Evolutionary conservation across 2,797 vertebrate species (phyloP).

Genomic region (Myiothlypis coronata): DNA sequence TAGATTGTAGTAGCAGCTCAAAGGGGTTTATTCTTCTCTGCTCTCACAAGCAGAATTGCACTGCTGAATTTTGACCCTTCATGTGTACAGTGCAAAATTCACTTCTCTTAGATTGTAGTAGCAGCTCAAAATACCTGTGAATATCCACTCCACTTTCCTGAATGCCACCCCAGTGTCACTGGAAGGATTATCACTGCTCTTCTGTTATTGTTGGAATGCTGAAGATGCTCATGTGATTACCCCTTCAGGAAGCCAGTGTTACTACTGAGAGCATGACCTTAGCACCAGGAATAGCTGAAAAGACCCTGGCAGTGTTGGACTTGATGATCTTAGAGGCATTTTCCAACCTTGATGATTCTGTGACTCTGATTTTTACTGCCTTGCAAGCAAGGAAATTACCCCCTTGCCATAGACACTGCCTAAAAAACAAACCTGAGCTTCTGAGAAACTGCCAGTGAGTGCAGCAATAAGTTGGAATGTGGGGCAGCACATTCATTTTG

Average conservation of each 20-base stretch:
- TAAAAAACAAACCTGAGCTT: not conserved
- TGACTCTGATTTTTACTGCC: not conserved
- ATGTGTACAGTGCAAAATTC: not conserved
- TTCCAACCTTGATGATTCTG: not conserved
- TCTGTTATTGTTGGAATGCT: not conserved
- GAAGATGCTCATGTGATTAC: not conserved
- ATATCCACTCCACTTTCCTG: not conserved
- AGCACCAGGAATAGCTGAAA: not conserved
- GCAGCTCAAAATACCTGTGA: not conserved
- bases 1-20: not conserved
- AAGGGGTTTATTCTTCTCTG: not conserved
- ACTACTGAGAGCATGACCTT: not conserved
- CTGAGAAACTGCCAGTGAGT: not conserved
- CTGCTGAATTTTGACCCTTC: not conserved
- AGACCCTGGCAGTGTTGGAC: not conserved
- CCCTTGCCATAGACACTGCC: not conserved
- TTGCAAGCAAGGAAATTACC: not conserved
- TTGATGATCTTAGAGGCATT: not conserved
- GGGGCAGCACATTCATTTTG: not conserved
- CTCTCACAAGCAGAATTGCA: not conserved
- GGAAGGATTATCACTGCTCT: not conserved
- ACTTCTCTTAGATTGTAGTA: not conserved
- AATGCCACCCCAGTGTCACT: not conserved
- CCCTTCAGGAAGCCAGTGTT: not conserved
- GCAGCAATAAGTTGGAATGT: not conserved